These are phyloP conservation scores for Pollicipes pollicipes DNA, from an alignment of 1,140 invertebrate species.

Conservation along the genomic window DNA sequence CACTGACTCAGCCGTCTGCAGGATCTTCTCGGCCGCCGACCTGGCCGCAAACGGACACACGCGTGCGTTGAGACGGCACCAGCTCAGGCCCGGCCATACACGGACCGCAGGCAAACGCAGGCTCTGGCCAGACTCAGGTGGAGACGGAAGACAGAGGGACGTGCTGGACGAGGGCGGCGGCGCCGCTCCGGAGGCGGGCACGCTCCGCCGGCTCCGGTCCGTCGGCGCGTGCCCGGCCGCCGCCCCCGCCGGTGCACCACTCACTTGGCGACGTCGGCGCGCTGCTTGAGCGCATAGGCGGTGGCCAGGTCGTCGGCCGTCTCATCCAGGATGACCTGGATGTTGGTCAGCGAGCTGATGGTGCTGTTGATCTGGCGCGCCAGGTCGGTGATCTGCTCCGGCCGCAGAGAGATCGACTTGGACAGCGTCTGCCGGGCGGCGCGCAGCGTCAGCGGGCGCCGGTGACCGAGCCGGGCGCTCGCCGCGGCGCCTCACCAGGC, in stretches of 20 bases:
- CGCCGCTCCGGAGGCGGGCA: no score
- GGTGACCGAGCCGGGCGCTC: no score
- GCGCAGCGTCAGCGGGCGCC: no score
- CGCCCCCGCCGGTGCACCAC: slow-evolving; percentile 8
- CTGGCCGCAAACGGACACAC: slow-evolving; percentile 24
- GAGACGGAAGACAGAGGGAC: not conserved
- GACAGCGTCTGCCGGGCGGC: slow-evolving; percentile 35
- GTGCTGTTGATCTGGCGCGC: slow-evolving; percentile 68
- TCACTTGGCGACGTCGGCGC: slow-evolving; percentile 57
- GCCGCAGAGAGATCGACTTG: slow-evolving; percentile 48
- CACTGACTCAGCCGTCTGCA: slow-evolving; percentile 38
- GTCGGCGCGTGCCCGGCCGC: no score
- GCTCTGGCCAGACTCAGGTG: no score
- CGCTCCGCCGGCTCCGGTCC: no score
- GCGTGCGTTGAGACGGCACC: no score
- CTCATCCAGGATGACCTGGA: slow-evolving; percentile 68
- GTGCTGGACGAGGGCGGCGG: no score
- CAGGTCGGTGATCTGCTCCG: slow-evolving; percentile 64
- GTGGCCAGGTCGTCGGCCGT: slow-evolving; percentile 55
- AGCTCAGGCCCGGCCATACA: no score
- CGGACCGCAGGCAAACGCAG: no score
- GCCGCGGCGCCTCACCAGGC: no score
- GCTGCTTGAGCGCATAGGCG: slow-evolving; percentile 52
- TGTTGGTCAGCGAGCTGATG: slow-evolving; percentile 66
- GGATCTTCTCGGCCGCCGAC: slow-evolving; percentile 32